Conservation (phyloP, 2,888 invertebrate genomes). For the Magallana nippona region DNA sequence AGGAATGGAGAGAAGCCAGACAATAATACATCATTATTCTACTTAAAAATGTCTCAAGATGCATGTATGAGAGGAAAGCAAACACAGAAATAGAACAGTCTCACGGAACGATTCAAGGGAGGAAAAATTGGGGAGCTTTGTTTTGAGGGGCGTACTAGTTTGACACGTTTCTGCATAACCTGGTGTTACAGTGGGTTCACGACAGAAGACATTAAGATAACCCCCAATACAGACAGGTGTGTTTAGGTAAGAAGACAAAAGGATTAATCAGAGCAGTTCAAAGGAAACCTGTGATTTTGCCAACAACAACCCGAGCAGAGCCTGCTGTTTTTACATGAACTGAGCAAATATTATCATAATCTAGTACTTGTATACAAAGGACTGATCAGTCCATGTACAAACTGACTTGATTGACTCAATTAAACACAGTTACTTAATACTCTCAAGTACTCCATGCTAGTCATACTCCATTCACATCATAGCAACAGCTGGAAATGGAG, state of each 20-base stretch:
- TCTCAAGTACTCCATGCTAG: neutral
- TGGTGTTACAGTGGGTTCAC: neutral
- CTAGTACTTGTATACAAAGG: neutral
- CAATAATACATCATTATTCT: slow-evolving; percentile 14
- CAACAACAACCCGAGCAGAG: neutral
- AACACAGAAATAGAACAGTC: neutral
- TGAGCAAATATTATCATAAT: slow-evolving; percentile 16
- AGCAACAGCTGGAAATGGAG: neutral
- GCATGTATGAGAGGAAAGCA: slow-evolving; percentile 3
- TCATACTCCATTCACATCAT: neutral
- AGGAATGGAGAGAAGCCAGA: neutral
- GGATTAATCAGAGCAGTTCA: slow-evolving; percentile 19
- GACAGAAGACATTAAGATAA: slow-evolving; percentile 28
- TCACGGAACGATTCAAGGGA: neutral
- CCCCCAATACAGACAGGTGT: slow-evolving; percentile 4
- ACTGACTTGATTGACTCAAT: neutral
- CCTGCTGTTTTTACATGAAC: slow-evolving; percentile 22
- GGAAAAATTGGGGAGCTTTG: neutral
- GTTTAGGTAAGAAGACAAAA: slow-evolving; percentile 33
- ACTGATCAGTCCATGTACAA: neutral
- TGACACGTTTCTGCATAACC: slow-evolving; percentile 1
- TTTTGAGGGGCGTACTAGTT: neutral
- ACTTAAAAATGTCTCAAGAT: slow-evolving; percentile 25
- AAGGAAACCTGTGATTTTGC: slow-evolving; percentile 10
- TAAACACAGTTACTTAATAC: neutral